phyloP scores from a whole-genome alignment of 2,797 vertebrate genomes.

The Euphonia xanthogaster region DNA sequence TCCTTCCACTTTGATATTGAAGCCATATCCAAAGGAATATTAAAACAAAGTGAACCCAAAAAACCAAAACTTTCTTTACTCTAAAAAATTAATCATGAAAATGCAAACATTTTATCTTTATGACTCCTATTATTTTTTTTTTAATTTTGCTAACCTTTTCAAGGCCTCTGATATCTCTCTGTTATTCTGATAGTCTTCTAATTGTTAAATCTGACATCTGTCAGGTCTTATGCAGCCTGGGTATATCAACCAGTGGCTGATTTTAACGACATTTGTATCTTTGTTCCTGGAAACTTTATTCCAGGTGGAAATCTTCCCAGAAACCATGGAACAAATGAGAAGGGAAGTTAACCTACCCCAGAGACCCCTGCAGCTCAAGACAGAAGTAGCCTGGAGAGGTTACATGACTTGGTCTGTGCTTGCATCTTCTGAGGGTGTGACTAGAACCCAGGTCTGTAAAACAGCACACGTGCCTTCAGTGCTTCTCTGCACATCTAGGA shows the following conservation, averaged over 20 bases:
- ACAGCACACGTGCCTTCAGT: fast-evolving
- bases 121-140: background rate
- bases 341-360: background rate
- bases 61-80: background rate
- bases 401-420: background rate
- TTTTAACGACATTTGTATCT: background rate
- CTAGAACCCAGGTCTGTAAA: background rate
- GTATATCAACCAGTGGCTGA: background rate
- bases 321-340: background rate
- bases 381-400: background rate
- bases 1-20: background rate
- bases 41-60: background rate
- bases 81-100: background rate
- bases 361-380: background rate
- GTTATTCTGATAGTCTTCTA: background rate
- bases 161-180: background rate
- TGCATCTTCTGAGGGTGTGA: background rate
- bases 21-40: background rate
- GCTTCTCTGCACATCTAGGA: background rate
- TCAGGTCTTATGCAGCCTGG: background rate
- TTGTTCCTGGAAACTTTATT: background rate
- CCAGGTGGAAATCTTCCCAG: background rate
- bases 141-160: background rate
- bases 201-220: background rate
- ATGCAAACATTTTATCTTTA: background rate